Evolutionary conservation across 2,888 invertebrate genomes (phyloP).

Genomic region (Agrochola litura): DNA sequence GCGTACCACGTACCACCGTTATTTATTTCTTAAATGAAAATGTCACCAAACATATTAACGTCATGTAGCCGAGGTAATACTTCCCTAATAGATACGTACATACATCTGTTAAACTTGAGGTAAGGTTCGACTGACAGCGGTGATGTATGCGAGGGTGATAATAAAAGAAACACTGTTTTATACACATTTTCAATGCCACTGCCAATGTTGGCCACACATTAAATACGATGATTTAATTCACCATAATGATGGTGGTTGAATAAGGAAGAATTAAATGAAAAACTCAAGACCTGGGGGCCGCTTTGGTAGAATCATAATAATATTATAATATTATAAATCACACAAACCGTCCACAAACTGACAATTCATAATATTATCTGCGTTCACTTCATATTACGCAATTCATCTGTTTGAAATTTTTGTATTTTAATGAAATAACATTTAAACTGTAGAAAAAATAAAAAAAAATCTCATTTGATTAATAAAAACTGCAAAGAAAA

Average conservation of each 20-base stretch:
- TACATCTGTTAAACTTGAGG: conserved; percentile 56
- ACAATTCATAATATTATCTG: too few relatives aligned
- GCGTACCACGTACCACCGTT: conserved; percentile 47
- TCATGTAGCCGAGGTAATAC: conserved; percentile 59
- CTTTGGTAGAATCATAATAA: too few relatives aligned
- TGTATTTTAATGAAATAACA: too few relatives aligned
- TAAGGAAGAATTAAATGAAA: not conserved
- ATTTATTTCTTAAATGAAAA: conserved; percentile 62
- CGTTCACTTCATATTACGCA: too few relatives aligned
- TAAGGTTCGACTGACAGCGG: conserved; percentile 28
- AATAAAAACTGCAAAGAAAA: too few relatives aligned
- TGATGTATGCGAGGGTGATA: too few relatives aligned
- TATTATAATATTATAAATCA: too few relatives aligned
- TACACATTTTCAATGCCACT: not conserved
- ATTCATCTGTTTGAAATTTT: too few relatives aligned
- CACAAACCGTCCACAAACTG: too few relatives aligned
- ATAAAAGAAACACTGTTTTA: not conserved
- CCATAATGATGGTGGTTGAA: not conserved
- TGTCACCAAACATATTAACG: conserved; percentile 57
- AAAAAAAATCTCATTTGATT: too few relatives aligned
- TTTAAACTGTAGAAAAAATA: too few relatives aligned
- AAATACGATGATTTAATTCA: not conserved
- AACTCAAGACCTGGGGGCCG: not conserved
- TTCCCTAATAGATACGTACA: conserved; percentile 59
- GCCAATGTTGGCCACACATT: not conserved